phyloP scores from a whole-genome alignment of 2,888 invertebrate genomes.

The Rosalia funebris region DNA sequence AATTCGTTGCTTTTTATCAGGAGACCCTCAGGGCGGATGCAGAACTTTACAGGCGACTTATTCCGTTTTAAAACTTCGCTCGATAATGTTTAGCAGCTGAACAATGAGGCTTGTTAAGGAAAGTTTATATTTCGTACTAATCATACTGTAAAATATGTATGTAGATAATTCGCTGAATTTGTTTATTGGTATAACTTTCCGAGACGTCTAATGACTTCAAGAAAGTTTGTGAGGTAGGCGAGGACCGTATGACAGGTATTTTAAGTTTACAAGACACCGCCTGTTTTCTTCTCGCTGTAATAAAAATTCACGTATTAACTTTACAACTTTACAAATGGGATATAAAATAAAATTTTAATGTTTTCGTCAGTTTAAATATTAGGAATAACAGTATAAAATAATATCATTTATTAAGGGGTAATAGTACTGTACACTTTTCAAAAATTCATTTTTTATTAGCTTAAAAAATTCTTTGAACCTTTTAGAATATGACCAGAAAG shows the following conservation, averaged over 20 bases:
- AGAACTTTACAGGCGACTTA: conserved; percentile 36
- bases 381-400: too few species aligned
- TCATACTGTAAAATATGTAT: conserved; percentile 11
- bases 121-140: conserved; percentile 29
- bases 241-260: background rate
- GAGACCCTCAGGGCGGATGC: conserved; percentile 32
- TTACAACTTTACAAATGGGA: too few species aligned
- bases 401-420: too few species aligned
- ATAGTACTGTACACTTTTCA: too few species aligned
- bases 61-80: conserved; percentile 15
- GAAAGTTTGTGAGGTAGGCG: background rate
- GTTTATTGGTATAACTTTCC: conserved; percentile 10
- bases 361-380: too few species aligned
- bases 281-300: too few species aligned
- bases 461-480: too few species aligned
- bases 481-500: too few species aligned
- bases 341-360: too few species aligned
- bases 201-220: conserved; percentile 5
- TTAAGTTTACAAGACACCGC: background rate
- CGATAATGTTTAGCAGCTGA: conserved; percentile 29
- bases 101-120: conserved; percentile 38
- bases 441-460: too few species aligned
- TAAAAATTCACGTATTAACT: too few species aligned
- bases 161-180: conserved; percentile 6
- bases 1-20: conserved; percentile 37